Conservation (phyloP, 2,888 invertebrate genomes). For the Biston stratarius region DNA sequence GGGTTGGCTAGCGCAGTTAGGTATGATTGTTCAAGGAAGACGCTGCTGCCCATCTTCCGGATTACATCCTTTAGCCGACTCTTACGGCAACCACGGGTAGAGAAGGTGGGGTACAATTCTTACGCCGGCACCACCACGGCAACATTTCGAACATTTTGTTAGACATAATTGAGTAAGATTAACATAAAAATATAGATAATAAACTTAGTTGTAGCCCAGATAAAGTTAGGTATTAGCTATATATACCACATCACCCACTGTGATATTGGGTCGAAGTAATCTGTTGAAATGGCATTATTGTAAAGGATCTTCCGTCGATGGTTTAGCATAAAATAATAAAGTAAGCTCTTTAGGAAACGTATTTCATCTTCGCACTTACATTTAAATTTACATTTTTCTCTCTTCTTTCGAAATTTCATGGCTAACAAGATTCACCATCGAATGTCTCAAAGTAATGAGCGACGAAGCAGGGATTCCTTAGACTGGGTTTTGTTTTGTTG, state of each 20-base stretch:
- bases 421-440: too few species aligned
- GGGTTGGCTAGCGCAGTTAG: too few species aligned
- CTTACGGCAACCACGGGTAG: too few species aligned
- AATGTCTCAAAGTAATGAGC: too few species aligned
- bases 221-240: conserved; percentile 32
- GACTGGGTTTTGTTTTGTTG: not conserved
- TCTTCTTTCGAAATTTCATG: too few species aligned
- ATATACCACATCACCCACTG: conserved; percentile 77
- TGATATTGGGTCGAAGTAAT: conserved; percentile 77
- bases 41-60: too few species aligned
- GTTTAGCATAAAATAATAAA: conserved; percentile 62
- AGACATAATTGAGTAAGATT: conserved; percentile 32
- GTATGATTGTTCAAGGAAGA: too few species aligned
- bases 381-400: not conserved
- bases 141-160: too few species aligned
- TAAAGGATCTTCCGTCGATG: conserved; percentile 70
- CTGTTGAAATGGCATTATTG: conserved; percentile 63
- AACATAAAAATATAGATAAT: conserved; percentile 38
- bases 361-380: conserved; percentile 22
- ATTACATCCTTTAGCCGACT: too few species aligned
- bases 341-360: conserved; percentile 42
- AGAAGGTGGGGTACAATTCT: too few species aligned
- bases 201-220: conserved; percentile 43
- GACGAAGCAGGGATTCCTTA: not conserved
- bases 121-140: too few species aligned